Conservation (phyloP, 2,888 invertebrate genomes). For the Ochlodes sylvanus region DNA sequence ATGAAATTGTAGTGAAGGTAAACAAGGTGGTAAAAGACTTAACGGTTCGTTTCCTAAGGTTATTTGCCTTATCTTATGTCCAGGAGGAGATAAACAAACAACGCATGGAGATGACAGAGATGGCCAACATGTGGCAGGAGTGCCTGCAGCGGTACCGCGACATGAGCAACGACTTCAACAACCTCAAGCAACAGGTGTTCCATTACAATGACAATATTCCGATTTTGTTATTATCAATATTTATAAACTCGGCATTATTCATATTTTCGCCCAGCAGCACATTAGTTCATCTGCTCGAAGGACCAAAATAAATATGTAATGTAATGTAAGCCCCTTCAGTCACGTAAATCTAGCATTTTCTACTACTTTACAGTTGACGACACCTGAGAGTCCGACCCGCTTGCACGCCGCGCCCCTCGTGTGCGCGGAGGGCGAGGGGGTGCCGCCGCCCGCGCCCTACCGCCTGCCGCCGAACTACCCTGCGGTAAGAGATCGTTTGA, state of each 20-base stretch:
- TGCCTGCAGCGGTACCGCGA: conserved; percentile 78
- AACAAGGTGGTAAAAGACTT: too few relatives aligned
- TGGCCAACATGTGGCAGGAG: conserved; percentile 81
- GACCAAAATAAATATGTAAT: too few relatives aligned
- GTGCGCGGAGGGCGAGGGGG: conserved; percentile 68
- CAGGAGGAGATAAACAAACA: conserved; percentile 80
- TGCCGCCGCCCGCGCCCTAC: conserved; percentile 54
- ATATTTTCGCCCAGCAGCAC: too few relatives aligned
- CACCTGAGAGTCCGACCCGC: conserved; percentile 64
- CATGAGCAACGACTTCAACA: conserved; percentile 78
- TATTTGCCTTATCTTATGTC: neutral
- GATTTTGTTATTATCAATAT: neutral
- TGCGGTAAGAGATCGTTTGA: conserved; percentile 47
- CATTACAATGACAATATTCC: neutral
- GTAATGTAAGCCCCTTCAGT: too few relatives aligned
- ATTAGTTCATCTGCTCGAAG: too few relatives aligned
- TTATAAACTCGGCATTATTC: too few relatives aligned
- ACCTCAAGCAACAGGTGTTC: conserved; percentile 70
- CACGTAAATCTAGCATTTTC: too few relatives aligned
- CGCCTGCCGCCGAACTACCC: conserved; percentile 62
- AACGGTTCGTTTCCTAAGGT: too few relatives aligned
- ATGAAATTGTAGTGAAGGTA: too few relatives aligned
- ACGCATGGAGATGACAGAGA: conserved; percentile 78
- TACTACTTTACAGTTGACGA: conserved; percentile 52
- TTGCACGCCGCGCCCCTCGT: conserved; percentile 53